phyloP scores from a whole-genome alignment of 2,797 vertebrate genomes.

The Pseudopleuronectes americanus region DNA sequence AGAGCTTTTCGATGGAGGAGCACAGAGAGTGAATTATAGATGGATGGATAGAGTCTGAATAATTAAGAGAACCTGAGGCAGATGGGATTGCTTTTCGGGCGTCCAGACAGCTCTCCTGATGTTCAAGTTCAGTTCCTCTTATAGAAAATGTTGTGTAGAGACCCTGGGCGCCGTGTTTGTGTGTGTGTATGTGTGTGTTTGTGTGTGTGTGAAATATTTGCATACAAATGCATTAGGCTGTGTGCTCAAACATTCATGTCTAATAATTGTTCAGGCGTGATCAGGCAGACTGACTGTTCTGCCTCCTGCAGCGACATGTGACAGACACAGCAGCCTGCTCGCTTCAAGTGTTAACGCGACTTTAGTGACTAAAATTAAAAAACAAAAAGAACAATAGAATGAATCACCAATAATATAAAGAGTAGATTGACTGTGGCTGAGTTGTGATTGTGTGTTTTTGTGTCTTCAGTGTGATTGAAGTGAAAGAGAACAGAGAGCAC shows the following conservation, averaged over 20 bases:
- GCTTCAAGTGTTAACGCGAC: slow-evolving; percentile 65
- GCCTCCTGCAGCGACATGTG: slow-evolving; percentile 48
- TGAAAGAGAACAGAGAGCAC: no score
- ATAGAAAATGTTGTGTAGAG: slow-evolving; percentile 13
- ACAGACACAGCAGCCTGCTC: slow-evolving; percentile 30
- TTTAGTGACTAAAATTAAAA: slow-evolving; percentile 62
- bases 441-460: slow-evolving; percentile 15
- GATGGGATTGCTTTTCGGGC: slow-evolving; percentile 47
- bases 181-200: slow-evolving; percentile 18
- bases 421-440: slow-evolving; percentile 13
- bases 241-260: slow-evolving; percentile 34
- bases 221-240: slow-evolving; percentile 41
- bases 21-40: slow-evolving; percentile 38
- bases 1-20: slow-evolving; percentile 31
- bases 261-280: slow-evolving; percentile 38
- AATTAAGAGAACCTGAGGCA: slow-evolving; percentile 57
- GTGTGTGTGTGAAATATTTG: slow-evolving; percentile 22
- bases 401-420: slow-evolving; percentile 14
- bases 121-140: slow-evolving; percentile 29
- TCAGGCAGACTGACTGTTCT: slow-evolving; percentile 44
- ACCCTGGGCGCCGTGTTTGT: not conserved
- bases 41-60: slow-evolving; percentile 60
- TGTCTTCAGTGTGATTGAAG: slow-evolving; percentile 28
- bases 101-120: slow-evolving; percentile 37
- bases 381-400: slow-evolving; percentile 17